Evolutionary conservation across 2,797 vertebrate species (phyloP).

Genomic region (Saxicola maurus): DNA sequence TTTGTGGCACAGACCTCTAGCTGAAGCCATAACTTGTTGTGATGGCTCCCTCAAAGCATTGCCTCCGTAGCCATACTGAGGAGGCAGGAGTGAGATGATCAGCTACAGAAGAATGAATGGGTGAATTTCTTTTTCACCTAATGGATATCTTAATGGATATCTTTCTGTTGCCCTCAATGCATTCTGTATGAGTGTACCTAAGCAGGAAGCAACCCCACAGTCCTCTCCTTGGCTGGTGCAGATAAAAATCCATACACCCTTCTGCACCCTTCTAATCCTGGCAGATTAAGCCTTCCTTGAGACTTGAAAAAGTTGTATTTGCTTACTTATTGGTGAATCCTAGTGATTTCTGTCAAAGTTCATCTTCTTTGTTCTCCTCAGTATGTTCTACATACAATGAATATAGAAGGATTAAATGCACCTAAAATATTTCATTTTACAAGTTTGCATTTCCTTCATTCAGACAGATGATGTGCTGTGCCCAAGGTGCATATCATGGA

Average conservation of each 20-base stretch:
- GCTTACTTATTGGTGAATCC: background rate
- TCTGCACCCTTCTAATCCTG: background rate
- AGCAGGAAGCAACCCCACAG: background rate
- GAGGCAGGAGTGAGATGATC: background rate
- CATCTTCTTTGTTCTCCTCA: background rate
- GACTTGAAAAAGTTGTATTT: background rate
- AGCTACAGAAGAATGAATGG: background rate
- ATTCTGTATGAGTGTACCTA: background rate
- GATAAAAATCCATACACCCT: background rate
- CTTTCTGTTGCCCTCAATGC: background rate
- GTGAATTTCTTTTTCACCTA: background rate
- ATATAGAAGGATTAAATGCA: background rate
- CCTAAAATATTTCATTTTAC: background rate
- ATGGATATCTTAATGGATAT: background rate
- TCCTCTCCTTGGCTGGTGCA: background rate
- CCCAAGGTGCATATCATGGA: background rate
- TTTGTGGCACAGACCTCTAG: background rate
- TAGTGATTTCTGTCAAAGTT: background rate
- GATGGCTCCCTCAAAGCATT: background rate
- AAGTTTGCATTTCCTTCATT: background rate
- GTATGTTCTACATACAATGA: background rate
- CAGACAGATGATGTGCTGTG: background rate
- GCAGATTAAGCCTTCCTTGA: background rate
- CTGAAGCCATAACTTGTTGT: background rate
- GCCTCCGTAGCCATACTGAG: background rate